phyloP scores from a whole-genome alignment of 1,140 invertebrate species.

The Aethina tumida region DNA sequence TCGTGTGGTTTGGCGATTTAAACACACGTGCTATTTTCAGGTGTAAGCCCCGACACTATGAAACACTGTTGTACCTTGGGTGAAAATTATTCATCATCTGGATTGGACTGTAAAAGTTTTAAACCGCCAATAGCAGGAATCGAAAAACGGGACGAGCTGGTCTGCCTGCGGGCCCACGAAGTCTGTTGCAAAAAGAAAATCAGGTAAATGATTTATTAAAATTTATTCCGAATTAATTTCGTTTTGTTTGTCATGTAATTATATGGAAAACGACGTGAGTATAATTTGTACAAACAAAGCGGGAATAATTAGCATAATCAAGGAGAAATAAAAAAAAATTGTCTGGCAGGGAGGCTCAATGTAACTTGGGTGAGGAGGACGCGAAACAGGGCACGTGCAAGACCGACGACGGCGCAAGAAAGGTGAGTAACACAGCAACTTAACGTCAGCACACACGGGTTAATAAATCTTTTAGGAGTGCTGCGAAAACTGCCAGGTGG shows the following conservation, averaged over 20 bases:
- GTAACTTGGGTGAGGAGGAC: constrained; percentile 19
- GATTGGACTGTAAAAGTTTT: constrained; percentile 22
- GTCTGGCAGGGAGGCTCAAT: constrained; percentile 20
- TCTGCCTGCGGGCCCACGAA: constrained; percentile 24
- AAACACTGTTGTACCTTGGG: constrained; percentile 30
- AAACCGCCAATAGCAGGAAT: constrained; percentile 23
- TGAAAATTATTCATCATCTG: constrained; percentile 24
- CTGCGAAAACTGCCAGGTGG: constrained; percentile 30
- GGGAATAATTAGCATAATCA: constrained; percentile 3
- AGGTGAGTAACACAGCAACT: constrained; percentile 9
- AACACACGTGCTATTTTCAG: too few species aligned
- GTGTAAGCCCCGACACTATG: constrained; percentile 20
- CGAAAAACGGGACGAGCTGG: constrained; percentile 18
- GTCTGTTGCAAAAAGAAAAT: constrained; percentile 29
- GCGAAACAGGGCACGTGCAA: constrained; percentile 14
- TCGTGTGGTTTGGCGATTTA: too few species aligned
- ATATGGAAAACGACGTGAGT: constrained; percentile 1
- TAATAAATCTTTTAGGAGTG: constrained; percentile 23
- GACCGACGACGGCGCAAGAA: constrained; percentile 11
- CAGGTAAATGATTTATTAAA: constrained; percentile 15
- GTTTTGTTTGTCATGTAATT: constrained; percentile 1
- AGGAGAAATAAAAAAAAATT: neutral
- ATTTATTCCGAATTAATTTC: constrained; percentile 1
- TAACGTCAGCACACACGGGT: neutral
- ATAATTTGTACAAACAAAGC: constrained; percentile 5